Evolutionary conservation across 2,113 vertebrate species (phyloP).

Genomic region (Euleptes europaea): DNA sequence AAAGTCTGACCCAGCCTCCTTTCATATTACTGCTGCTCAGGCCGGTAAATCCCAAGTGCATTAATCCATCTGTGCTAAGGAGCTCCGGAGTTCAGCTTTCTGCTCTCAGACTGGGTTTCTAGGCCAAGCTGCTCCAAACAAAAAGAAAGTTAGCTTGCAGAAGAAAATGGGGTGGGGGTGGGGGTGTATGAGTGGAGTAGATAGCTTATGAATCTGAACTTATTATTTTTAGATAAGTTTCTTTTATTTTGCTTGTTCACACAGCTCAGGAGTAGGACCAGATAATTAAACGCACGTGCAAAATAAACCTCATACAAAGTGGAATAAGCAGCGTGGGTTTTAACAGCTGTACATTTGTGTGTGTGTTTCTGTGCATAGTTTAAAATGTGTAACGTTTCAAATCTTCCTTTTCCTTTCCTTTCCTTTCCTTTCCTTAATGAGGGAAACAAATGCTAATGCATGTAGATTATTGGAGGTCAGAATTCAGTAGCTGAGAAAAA

Average conservation of each 20-base stretch:
- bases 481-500: no score
- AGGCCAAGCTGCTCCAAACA: conserved; percentile 4
- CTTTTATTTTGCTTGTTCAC: background rate
- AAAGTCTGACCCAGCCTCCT: background rate
- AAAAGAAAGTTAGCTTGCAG: background rate
- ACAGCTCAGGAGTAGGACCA: background rate
- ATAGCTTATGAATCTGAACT: background rate
- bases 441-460: background rate
- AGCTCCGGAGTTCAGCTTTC: conserved; percentile 18
- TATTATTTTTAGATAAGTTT: no score
- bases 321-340: background rate
- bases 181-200: background rate
- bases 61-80: conserved; percentile 4
- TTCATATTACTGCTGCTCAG: background rate
- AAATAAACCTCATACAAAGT: background rate
- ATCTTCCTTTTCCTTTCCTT: background rate
- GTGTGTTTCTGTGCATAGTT: background rate
- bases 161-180: no score
- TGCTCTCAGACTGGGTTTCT: conserved; percentile 11
- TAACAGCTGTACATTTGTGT: background rate
- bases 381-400: background rate
- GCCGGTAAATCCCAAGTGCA: background rate
- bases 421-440: background rate
- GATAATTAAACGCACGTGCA: background rate
- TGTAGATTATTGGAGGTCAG: no score